Evolutionary conservation across 2,888 invertebrate genomes (phyloP).

Genomic region (Eulithis testata): DNA sequence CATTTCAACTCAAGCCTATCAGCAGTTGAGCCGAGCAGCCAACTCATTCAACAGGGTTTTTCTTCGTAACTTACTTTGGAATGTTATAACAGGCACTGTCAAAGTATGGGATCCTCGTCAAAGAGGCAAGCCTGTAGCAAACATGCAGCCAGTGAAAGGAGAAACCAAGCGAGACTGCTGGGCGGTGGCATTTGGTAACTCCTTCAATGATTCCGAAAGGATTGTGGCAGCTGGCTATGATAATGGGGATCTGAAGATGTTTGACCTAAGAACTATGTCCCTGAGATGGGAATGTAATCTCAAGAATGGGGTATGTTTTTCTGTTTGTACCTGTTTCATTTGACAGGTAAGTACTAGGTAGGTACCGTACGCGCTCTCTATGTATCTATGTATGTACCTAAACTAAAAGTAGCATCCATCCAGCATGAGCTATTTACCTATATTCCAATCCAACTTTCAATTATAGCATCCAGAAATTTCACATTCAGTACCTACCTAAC

Average conservation of each 20-base stretch:
- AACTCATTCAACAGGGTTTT: too few relatives aligned
- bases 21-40: too few relatives aligned
- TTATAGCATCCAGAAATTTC: too few relatives aligned
- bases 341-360: too few relatives aligned
- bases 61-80: background rate
- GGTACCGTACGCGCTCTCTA: too few relatives aligned
- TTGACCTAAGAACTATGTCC: slow-evolving; percentile 93
- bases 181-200: slow-evolving; percentile 96
- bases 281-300: slow-evolving; percentile 96
- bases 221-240: slow-evolving; percentile 96
- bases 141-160: slow-evolving; percentile 91
- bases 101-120: slow-evolving; percentile 98
- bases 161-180: slow-evolving; percentile 94
- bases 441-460: too few relatives aligned
- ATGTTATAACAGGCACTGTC: slow-evolving; percentile 86
- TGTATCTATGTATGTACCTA: too few relatives aligned
- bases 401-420: too few relatives aligned
- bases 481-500: too few relatives aligned
- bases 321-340: too few relatives aligned
- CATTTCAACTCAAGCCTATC: too few relatives aligned
- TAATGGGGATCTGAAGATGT: slow-evolving; percentile 97
- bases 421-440: too few relatives aligned
- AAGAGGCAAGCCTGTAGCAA: slow-evolving; percentile 93
- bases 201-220: slow-evolving; percentile 93
- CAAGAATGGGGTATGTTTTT: slow-evolving; percentile 90